Evolutionary conservation across 1,140 invertebrate species (phyloP).

Genomic region (Parasteatoda tepidariorum): DNA sequence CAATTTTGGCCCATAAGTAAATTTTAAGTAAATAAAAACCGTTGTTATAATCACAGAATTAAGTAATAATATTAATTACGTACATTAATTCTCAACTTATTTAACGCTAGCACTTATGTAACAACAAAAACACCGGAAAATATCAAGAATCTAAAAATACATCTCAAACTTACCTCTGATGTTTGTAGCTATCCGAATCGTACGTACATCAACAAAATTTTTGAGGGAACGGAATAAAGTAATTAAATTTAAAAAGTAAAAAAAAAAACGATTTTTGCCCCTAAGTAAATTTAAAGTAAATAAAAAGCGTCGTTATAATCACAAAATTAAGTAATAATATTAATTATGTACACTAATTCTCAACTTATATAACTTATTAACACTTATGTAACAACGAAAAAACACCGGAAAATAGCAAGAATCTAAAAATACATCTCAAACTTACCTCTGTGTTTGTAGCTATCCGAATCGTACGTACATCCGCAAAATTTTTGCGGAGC

Average conservation of each 20-base stretch:
- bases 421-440: neutral
- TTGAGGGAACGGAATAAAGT: neutral
- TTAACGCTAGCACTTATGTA: neutral
- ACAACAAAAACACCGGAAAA: neutral
- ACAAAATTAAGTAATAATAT: neutral
- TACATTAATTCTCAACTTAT: neutral
- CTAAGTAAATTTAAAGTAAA: too few relatives aligned
- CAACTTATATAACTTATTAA: neutral
- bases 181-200: conserved; percentile 6
- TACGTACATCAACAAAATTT: conserved; percentile 1
- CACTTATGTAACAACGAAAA: neutral
- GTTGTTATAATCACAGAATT: neutral
- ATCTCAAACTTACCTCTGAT: neutral
- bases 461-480: conserved; percentile 26
- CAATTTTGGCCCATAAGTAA: too few relatives aligned
- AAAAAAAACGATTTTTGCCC: too few relatives aligned
- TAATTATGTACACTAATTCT: neutral
- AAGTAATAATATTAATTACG: neutral
- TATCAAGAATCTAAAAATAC: neutral
- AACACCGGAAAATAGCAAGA: neutral
- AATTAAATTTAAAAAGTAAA: too few relatives aligned
- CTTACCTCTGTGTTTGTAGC: neutral
- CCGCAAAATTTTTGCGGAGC: neutral
- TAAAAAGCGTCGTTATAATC: neutral
- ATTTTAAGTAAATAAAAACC: too few relatives aligned